phyloP scores from a whole-genome alignment of 2,113 vertebrate species.

The human region GRCh38 chr13:58302501-58303000 shows the following conservation, averaged over 20 bases:
- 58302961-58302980: not conserved
- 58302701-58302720: not conserved
- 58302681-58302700: not conserved
- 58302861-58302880: not conserved
- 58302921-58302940: not conserved
- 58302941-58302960: not conserved
- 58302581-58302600: not conserved
- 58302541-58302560: not conserved
- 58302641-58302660: not conserved
- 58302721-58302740: not conserved
- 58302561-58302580: not conserved
- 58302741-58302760: not conserved
- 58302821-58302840: not conserved
- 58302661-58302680: not conserved
- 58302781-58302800: not conserved
- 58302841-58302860: not conserved
- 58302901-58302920: not conserved
- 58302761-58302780: not conserved
- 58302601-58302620: not conserved
- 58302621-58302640: not conserved
- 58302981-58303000: not conserved
- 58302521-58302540: not conserved
- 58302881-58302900: not conserved
- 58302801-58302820: not conserved
- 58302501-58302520: rapidly evolving